Evolutionary conservation across 2,797 vertebrate genomes (phyloP).

Genomic region (Sorex maritimensis): DNA sequence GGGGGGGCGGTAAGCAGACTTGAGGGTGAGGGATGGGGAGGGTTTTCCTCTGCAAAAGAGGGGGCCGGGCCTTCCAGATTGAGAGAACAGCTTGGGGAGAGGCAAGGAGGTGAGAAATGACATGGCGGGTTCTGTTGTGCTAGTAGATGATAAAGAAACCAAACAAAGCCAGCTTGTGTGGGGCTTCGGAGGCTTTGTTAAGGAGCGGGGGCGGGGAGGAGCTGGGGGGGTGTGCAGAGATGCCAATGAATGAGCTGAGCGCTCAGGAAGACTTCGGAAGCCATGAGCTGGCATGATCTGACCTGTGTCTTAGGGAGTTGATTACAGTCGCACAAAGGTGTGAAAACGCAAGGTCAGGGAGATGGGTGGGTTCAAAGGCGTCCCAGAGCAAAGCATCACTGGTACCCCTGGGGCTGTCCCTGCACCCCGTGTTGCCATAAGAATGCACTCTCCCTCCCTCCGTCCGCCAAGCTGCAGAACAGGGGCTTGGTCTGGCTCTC

Average conservation of each 20-base stretch:
- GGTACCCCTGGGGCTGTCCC: not conserved
- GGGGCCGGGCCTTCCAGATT: conserved; percentile 63
- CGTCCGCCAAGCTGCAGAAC: not conserved
- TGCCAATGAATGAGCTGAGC: not conserved
- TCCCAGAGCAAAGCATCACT: not conserved
- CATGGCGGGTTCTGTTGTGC: conserved; percentile 50
- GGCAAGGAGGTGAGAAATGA: conserved; percentile 67
- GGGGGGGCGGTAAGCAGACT: not conserved
- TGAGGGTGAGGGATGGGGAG: not conserved
- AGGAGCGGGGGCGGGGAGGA: not conserved
- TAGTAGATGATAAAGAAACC: conserved; percentile 56
- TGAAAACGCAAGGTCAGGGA: not conserved
- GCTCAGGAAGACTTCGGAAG: not conserved
- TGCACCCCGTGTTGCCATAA: not conserved
- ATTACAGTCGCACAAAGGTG: not conserved
- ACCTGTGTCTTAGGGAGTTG: conserved; percentile 53
- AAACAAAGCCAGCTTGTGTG: conserved; percentile 64
- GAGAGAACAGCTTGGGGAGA: conserved; percentile 78
- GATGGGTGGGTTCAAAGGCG: not conserved
- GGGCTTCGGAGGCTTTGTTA: not conserved
- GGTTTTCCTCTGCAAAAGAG: conserved; percentile 26
- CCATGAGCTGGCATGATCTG: not conserved
- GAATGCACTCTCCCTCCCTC: not conserved
- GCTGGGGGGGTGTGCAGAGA: not conserved
- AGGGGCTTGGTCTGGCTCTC: not conserved